Conservation (phyloP, 2,888 invertebrate species). For the Chymomyza fuscimana region DNA sequence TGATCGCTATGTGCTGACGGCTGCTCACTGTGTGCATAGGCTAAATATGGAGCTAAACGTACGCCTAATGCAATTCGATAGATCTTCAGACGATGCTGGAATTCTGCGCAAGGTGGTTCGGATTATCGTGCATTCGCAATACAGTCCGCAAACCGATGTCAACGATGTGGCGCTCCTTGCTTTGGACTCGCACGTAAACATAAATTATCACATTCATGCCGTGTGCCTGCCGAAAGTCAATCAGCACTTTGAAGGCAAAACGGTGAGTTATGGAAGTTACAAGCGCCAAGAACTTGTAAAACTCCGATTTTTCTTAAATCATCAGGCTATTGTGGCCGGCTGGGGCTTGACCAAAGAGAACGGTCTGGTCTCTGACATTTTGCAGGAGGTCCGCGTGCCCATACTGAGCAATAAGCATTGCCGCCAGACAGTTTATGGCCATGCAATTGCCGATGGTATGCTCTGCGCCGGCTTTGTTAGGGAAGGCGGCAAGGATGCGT, state of each 20-base stretch:
- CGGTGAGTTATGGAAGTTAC: conserved; percentile 52
- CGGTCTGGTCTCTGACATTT: conserved; percentile 72
- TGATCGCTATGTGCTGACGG: conserved; percentile 78
- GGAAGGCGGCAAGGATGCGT: conserved; percentile 78
- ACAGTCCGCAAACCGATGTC: conserved; percentile 70
- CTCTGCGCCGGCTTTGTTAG: conserved; percentile 77
- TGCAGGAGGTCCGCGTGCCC: conserved; percentile 76
- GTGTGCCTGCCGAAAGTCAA: conserved; percentile 73
- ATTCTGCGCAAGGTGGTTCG: conserved; percentile 72
- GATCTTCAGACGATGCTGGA: conserved; percentile 70
- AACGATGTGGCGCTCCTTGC: conserved; percentile 77
- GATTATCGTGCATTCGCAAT: conserved; percentile 70
- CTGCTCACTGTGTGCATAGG: conserved; percentile 77
- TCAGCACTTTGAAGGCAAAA: conserved; percentile 72
- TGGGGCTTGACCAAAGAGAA: conserved; percentile 77
- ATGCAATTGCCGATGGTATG: conserved; percentile 76
- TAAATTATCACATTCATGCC: conserved; percentile 71
- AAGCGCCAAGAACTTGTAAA: neutral
- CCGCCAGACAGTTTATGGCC: conserved; percentile 72
- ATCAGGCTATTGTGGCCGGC: conserved; percentile 77
- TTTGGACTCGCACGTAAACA: conserved; percentile 68
- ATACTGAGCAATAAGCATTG: conserved; percentile 76
- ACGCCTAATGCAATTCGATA: conserved; percentile 74
- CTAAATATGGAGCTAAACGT: conserved; percentile 70
- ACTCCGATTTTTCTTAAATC: neutral